Conservation (phyloP, 1,140 invertebrate genomes). For the Cydia amplana region DNA sequence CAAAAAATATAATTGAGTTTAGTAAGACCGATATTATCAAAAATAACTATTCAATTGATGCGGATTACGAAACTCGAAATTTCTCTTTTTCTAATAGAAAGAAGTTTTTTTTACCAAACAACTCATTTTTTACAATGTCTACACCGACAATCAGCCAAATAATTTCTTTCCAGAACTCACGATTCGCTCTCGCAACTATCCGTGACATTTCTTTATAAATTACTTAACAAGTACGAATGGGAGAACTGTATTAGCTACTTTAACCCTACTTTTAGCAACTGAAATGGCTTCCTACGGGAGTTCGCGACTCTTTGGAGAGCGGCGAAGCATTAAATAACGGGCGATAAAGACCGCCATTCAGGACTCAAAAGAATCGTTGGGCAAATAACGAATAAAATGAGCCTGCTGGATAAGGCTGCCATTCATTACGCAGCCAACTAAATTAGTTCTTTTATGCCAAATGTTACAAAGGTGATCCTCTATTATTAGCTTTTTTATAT, state of each 20-base stretch:
- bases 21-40: not conserved
- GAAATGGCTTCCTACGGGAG: constrained; percentile 62
- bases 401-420: constrained; percentile 19
- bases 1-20: constrained; percentile 17
- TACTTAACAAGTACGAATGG: constrained; percentile 53
- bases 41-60: not conserved
- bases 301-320: constrained; percentile 65
- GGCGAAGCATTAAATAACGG: constrained; percentile 71
- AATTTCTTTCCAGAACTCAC: not conserved
- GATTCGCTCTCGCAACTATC: constrained; percentile 8
- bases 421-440: constrained; percentile 28
- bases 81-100: not conserved
- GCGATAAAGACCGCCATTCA: constrained; percentile 57
- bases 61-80: not conserved
- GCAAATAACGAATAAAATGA: constrained; percentile 30
- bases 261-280: constrained; percentile 62
- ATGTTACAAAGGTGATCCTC: constrained; percentile 12
- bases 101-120: not conserved
- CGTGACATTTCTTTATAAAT: constrained; percentile 31
- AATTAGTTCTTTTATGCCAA: constrained; percentile 24
- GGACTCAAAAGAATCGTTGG: constrained; percentile 39
- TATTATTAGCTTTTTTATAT: constrained; percentile 8
- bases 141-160: not conserved
- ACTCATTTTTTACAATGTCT: not conserved
- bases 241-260: constrained; percentile 47